Conservation (phyloP, 2,113 vertebrate species). For the Halcyon malimbica region DNA sequence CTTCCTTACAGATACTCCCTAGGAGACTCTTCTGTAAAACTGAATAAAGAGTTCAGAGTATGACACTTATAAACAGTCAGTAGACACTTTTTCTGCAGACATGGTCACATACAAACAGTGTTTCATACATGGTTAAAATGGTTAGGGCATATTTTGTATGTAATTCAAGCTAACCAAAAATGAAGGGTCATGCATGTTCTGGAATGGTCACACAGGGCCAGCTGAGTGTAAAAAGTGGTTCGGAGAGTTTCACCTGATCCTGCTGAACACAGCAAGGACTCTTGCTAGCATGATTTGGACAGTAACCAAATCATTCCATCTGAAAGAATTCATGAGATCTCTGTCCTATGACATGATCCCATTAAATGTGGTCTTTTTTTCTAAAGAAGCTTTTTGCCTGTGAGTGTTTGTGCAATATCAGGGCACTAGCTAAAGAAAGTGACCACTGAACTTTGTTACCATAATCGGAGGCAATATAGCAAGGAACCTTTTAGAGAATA, state of each 20-base stretch:
- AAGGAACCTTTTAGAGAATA: background rate
- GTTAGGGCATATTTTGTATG: background rate
- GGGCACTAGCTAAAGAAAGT: background rate
- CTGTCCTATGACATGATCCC: accelerated
- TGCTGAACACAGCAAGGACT: background rate
- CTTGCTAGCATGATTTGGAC: background rate
- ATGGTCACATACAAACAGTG: background rate
- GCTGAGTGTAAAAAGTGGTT: background rate
- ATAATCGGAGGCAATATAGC: background rate
- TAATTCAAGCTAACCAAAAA: background rate
- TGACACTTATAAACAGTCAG: background rate
- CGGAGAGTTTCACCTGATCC: background rate
- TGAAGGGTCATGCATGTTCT: background rate
- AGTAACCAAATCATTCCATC: background rate
- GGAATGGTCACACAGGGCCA: background rate
- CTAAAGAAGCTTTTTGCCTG: background rate
- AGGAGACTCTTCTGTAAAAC: background rate
- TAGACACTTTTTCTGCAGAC: background rate
- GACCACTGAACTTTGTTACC: accelerated
- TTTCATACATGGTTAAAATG: background rate
- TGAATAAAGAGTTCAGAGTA: background rate
- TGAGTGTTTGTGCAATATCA: background rate
- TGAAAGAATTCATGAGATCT: background rate
- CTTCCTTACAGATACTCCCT: background rate
- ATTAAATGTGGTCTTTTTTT: background rate